These are phyloP conservation scores for Machaerirhynchus nigripectus DNA, from an alignment of 2,113 vertebrate genomes.

Conservation along the genomic window DNA sequence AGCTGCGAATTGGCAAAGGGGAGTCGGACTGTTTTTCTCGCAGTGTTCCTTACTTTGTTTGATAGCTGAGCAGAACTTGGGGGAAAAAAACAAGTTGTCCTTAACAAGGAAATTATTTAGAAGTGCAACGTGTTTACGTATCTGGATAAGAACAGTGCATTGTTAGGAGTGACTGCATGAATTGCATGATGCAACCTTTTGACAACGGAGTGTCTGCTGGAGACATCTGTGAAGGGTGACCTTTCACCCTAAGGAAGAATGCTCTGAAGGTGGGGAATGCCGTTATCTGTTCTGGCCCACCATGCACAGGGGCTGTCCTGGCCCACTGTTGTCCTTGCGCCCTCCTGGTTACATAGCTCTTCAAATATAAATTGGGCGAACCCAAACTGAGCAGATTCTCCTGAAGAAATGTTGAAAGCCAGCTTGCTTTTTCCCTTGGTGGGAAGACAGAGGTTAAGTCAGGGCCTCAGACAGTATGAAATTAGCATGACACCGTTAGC, in stretches of 20 bases:
- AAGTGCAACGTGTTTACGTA: slow-evolving; percentile 54
- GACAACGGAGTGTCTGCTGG: slow-evolving; percentile 89
- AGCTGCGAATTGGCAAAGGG: neutral
- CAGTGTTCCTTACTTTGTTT: neutral
- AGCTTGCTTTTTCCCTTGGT: neutral
- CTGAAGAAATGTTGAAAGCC: neutral
- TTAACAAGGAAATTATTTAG: slow-evolving; percentile 65
- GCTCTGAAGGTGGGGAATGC: slow-evolving; percentile 84
- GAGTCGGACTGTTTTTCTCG: neutral
- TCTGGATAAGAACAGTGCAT: slow-evolving; percentile 75
- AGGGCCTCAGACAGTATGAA: neutral
- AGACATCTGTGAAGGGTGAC: slow-evolving; percentile 89
- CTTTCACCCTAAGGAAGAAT: slow-evolving; percentile 88
- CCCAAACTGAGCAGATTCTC: neutral
- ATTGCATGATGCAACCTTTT: slow-evolving; percentile 83
- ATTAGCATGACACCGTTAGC: neutral
- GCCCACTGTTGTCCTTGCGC: slow-evolving; percentile 13
- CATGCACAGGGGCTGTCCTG: slow-evolving; percentile 60
- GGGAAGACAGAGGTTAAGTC: neutral
- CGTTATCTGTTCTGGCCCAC: slow-evolving; percentile 74
- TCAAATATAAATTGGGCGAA: neutral
- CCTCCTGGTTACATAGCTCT: neutral
- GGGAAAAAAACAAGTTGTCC: neutral
- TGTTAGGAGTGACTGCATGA: slow-evolving; percentile 79
- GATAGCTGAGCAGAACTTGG: neutral